phyloP scores from a whole-genome alignment of 2,113 vertebrate genomes.

The Scopus umbretta region DNA sequence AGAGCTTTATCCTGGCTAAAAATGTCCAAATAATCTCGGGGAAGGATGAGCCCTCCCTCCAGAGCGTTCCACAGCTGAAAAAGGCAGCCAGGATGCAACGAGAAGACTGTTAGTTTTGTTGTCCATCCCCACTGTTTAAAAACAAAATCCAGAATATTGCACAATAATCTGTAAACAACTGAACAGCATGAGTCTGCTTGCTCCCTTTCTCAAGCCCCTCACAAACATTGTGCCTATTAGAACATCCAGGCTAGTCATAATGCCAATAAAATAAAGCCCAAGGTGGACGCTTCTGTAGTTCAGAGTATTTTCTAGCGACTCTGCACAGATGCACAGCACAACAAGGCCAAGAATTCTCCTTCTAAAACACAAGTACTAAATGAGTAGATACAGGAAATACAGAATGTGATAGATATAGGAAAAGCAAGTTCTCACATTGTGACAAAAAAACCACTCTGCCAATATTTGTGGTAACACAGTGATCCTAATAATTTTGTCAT shows the following conservation, averaged over 20 bases:
- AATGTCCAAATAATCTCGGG: not conserved
- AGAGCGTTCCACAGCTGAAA: not conserved
- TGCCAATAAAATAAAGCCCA: not conserved
- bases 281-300: not conserved
- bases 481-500: not conserved
- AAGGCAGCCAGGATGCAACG: not conserved
- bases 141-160: not conserved
- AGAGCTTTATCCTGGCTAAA: not conserved
- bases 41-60: not conserved
- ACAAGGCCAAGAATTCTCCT: not conserved
- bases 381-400: rapidly evolving
- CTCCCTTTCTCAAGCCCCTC: not conserved
- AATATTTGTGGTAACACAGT: not conserved
- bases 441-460: not conserved
- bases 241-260: not conserved
- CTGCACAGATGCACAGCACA: not conserved
- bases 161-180: not conserved
- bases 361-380: not conserved
- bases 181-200: not conserved
- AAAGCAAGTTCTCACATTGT: not conserved
- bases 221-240: not conserved
- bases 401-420: not conserved
- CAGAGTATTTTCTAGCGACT: not conserved
- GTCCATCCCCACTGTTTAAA: not conserved
- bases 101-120: not conserved